phyloP scores from a whole-genome alignment of 2,113 vertebrate genomes.

The Microtus pennsylvanicus region DNA sequence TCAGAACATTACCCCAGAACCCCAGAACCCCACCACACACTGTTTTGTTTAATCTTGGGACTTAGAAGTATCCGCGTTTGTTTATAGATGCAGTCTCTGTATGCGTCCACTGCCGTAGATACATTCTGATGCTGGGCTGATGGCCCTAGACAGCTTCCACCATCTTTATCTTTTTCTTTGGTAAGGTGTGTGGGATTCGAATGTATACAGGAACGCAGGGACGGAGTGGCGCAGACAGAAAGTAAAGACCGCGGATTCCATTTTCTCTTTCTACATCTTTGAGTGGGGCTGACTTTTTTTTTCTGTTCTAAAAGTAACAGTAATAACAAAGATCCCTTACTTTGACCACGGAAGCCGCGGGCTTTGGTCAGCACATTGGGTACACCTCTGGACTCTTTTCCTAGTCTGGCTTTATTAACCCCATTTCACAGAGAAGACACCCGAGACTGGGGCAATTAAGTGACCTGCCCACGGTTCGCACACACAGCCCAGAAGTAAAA shows the following conservation, averaged over 20 bases:
- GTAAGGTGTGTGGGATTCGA: constrained; percentile 6
- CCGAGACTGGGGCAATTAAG: neutral
- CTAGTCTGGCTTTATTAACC: neutral
- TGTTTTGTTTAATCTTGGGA: neutral
- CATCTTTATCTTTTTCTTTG: constrained; percentile 21
- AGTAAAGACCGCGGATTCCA: neutral
- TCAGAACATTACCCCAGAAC: neutral
- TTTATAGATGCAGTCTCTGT: neutral
- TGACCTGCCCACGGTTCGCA: neutral
- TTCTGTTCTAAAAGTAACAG: neutral
- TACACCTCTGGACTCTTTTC: neutral
- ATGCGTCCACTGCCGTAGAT: neutral
- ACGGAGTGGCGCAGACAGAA: neutral
- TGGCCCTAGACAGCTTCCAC: neutral
- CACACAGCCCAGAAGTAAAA: neutral
- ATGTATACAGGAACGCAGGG: neutral
- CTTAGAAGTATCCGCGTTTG: constrained; percentile 31
- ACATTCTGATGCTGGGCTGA: neutral
- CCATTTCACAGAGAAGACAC: constrained; percentile 42
- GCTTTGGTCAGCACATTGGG: neutral
- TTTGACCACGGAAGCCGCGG: neutral
- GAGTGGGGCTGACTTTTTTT: neutral
- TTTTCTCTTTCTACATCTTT: neutral
- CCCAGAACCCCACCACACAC: too few species aligned
- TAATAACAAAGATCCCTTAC: neutral